Percentiles rank a stretch among this genome's conserved stretches.
Conservation (phyloP, 1,140 invertebrate genomes). For the Holcopasites calliopsidis region DNA sequence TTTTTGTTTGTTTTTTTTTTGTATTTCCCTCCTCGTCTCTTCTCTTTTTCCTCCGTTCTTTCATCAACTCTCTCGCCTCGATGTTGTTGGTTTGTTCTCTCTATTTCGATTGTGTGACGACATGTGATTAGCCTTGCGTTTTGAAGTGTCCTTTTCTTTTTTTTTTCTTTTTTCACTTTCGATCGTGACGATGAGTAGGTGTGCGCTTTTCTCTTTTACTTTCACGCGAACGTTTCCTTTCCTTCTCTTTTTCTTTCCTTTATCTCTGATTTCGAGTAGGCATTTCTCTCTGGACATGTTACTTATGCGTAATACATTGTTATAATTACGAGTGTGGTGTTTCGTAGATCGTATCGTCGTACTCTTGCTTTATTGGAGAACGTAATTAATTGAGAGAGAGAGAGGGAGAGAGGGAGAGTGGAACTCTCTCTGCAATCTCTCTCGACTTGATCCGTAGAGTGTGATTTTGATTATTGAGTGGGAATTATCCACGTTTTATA, state of each 20-base stretch:
- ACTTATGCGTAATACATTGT: conserved; percentile 30
- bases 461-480: conserved; percentile 64
- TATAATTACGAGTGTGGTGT: conserved; percentile 61
- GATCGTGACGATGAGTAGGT: conserved; percentile 59
- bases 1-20: conserved; percentile 9
- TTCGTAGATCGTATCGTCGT: conserved; percentile 59
- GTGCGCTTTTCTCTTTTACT: conserved; percentile 40
- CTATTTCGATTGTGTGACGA: conserved; percentile 32
- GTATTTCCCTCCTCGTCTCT: conserved; percentile 21
- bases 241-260: conserved; percentile 7
- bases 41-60: background rate
- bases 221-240: conserved; percentile 20
- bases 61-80: background rate
- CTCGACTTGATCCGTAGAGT: conserved; percentile 70
- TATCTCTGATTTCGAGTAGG: conserved; percentile 51
- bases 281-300: conserved; percentile 32
- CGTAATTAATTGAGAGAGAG: conserved; percentile 59
- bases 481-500: conserved; percentile 16
- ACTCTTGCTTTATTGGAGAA: conserved; percentile 54
- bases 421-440: conserved; percentile 65
- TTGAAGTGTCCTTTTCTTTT: no score
- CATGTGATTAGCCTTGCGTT: conserved; percentile 48
- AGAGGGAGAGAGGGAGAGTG: no score
- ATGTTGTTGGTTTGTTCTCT: conserved; percentile 30
- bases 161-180: no score